Base-by-base conservation (phyloP, 2,888 invertebrate species). In the Epinotia demarniana region DNA sequence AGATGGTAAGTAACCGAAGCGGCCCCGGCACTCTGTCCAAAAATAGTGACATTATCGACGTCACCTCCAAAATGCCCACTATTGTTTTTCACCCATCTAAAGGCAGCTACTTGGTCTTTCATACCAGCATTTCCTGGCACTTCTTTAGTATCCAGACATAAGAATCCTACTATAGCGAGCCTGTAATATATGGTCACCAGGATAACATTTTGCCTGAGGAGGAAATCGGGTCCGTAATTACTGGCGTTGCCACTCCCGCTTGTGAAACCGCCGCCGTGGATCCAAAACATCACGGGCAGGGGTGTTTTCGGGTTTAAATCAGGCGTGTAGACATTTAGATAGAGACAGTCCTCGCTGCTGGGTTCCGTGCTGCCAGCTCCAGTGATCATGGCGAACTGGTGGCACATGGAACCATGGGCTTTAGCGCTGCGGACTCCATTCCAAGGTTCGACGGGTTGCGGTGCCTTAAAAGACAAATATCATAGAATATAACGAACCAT, bases 61-160 rank as follows among this genome's bases (percentile, higher is more conserved):
- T 86, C 86, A 4, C 86, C 86, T 6, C 86, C 85, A 12, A 86
- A 86, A 33, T 75, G 78, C 3, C 78, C 76, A 23, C 81, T 81
- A 19, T 81, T 82, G 33, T 82, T 78, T 64, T 80, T 77, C 27
- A 85, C 81, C 86, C 86, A 86, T 57, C 80, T 82, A 2, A 86
- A 73, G 3, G 86, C 86, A 60, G 79, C 77, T 0, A 85, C 85
- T 80, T 86, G 87, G 66, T 87, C 86, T 69, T 86, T 86, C 81
- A 86, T 81, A 49, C 83, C 86, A 43, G 86, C 85, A 55, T 87
- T 86, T 4, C 86, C 86, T 8, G 86, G 85, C 4, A 85, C 78
- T 16, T 87, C 86, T 77, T 82, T 76, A 4, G 81, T 84, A 19
- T 86, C 76, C 11, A 86, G 74, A 68, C 85, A 82, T 13, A 87